A percentile compares a stretch with the other conserved stretches of the same genome.
phyloP scores from a whole-genome alignment of 2,113 vertebrate species.

The Zingel zingel region DNA sequence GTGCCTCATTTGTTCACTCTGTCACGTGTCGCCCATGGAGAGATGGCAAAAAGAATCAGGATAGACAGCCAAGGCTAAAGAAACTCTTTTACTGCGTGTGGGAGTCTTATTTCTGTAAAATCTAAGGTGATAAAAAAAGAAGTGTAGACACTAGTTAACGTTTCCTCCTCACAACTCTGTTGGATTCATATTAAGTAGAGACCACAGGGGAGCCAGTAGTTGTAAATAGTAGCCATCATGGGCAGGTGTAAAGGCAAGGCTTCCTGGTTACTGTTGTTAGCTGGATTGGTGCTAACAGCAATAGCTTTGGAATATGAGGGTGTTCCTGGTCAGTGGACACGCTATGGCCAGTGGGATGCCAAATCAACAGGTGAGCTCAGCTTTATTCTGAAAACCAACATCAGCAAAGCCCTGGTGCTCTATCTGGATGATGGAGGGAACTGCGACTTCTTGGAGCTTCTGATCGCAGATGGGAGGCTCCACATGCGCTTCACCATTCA shows the following conservation, averaged over 20 bases:
- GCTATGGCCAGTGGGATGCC: constrained; percentile 92
- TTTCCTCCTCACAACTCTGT: constrained; percentile 44
- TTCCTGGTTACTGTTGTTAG: constrained; percentile 69
- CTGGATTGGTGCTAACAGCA: constrained; percentile 71
- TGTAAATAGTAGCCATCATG: constrained; percentile 73
- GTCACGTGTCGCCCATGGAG: constrained; percentile 70
- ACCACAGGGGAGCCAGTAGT: constrained; percentile 49
- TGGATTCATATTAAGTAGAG: constrained; percentile 64
- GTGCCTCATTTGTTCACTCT: constrained; percentile 57
- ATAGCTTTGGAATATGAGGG: constrained; percentile 91
- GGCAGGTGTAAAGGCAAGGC: constrained; percentile 62
- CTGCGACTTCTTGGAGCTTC: constrained; percentile 95
- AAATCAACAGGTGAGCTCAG: constrained; percentile 90
- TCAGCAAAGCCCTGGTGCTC: constrained; percentile 90
- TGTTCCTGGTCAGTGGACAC: constrained; percentile 93
- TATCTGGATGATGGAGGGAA: constrained; percentile 95
- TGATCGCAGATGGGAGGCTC: constrained; percentile 88
- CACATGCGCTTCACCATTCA: constrained; percentile 93
- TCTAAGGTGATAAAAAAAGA: constrained; percentile 51
- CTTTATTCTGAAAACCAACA: constrained; percentile 92
- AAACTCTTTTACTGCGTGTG: constrained; percentile 55
- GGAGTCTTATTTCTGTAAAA: constrained; percentile 42
- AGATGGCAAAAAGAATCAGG: constrained; percentile 77
- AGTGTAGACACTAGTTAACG: constrained; percentile 48
- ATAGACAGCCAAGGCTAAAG: constrained; percentile 75